Base-by-base conservation (phyloP, 2,797 vertebrate species). In the Coregonus suidteri region DNA sequence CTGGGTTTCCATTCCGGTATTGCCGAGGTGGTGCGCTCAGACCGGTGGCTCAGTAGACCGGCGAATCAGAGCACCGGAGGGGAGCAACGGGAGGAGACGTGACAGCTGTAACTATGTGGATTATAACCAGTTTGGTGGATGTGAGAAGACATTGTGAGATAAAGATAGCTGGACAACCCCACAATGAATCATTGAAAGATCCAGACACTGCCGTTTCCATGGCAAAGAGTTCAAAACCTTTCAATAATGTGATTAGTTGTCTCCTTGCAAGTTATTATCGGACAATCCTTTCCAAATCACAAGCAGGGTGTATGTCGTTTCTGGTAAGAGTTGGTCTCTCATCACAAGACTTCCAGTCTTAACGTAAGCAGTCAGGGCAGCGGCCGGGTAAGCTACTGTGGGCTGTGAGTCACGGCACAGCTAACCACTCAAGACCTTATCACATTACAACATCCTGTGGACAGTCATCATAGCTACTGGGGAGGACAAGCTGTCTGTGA, bases 281-380 rank as follows among this genome's bases (percentile, higher is more conserved):
- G 59, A 83, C 31, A 65, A 34, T 14, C 66, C 67, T 85, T 80
- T 68, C 73, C 34, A 59, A 51, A 85, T 90, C 83, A 90, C 83
- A 90, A 88, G 86, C 54, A 25, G 89, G 90, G 91, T 78, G 80
- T 78, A 59, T 64, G 41, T 11, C 78, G 85, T 78, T 76, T 67
- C 51, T 30, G 34, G 47, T 52, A 71, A 75, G 74, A 68, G 4
- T 53, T 6, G 25, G n/a, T 59, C 41, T 31, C 35, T 9, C 54
- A 30, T 81, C 77, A 75, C 71, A 83, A 79, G 64, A 79, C 51
- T 54, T 16, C 47, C 30, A 73, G 31, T 25, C 73, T 74, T 70
- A 66, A 15, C 72, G 54, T 76, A 75, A 77, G 54, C 68, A 81
- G 18, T 64, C 6, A 25, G 59, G n/a, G 6, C 9, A 52, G 25